Conservation (phyloP, 2,113 vertebrate genomes). For the Hemibagrus wyckioides region DNA sequence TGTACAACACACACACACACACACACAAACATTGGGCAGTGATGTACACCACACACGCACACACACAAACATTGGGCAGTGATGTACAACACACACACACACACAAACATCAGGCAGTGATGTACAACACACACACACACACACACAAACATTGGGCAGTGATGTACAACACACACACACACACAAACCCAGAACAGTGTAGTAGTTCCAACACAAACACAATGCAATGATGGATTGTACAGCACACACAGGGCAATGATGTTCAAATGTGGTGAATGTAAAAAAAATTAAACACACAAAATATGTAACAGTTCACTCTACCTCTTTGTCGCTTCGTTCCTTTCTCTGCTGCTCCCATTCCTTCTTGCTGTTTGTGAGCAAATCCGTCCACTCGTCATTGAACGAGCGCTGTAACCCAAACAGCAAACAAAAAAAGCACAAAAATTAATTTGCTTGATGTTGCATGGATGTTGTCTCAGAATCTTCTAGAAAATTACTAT, state of each 20-base stretch:
- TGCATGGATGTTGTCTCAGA: background rate
- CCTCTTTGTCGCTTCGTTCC: conserved; percentile 74
- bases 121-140: background rate
- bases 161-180: background rate
- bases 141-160: background rate
- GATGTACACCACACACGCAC: background rate
- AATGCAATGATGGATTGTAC: background rate
- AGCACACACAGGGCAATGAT: background rate
- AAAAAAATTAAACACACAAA: background rate
- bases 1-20: background rate
- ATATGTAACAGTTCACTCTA: conserved; percentile 50
- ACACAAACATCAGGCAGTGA: background rate
- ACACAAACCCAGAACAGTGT: background rate
- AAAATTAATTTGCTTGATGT: background rate
- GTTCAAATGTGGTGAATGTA: background rate
- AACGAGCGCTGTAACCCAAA: conserved; percentile 66
- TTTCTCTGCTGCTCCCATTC: conserved; percentile 77
- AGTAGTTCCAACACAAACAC: background rate
- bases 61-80: background rate
- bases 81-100: background rate
- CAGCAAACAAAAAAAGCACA: background rate
- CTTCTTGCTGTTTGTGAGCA: conserved; percentile 68
- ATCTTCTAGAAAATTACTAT: background rate
- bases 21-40: background rate
- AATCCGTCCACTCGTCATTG: conserved; percentile 70